Conservation (phyloP, 2,797 vertebrate genomes). For the Lerista edwardsae region DNA sequence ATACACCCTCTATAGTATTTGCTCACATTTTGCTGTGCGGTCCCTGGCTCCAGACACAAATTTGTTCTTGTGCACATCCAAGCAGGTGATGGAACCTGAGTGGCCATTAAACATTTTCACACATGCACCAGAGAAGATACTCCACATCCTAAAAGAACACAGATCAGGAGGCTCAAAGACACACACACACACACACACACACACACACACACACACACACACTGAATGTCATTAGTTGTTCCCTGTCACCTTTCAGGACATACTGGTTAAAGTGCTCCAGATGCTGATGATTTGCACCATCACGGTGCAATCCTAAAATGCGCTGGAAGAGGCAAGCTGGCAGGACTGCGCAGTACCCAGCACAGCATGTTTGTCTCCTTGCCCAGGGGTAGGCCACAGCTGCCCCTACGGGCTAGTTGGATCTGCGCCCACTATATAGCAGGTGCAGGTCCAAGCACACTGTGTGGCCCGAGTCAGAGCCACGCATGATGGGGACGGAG, state of each 20-base stretch:
- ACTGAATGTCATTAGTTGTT: not conserved
- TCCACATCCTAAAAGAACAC: conserved; percentile 84
- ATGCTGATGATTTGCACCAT: not conserved
- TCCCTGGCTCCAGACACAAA: conserved; percentile 88
- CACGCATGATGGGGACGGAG: no score
- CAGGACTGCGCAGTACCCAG: no score
- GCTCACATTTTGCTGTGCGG: conserved; percentile 85
- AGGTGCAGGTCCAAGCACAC: no score
- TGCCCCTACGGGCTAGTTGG: no score
- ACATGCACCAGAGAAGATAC: conserved; percentile 79
- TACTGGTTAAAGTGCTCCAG: not conserved
- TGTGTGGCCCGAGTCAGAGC: no score
- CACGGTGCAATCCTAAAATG: no score
- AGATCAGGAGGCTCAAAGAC: not conserved
- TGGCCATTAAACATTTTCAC: conserved; percentile 82
- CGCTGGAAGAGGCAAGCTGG: no score
- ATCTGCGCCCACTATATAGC: no score
- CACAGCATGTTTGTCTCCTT: no score
- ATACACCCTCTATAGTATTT: not conserved
- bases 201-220: not conserved
- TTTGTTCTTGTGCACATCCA: conserved; percentile 78
- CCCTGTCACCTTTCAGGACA: not conserved
- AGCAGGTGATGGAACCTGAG: conserved; percentile 80
- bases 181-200: not conserved
- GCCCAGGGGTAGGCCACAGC: no score